phyloP scores from a whole-genome alignment of 2,113 vertebrate genomes.

The Grantiella picta region DNA sequence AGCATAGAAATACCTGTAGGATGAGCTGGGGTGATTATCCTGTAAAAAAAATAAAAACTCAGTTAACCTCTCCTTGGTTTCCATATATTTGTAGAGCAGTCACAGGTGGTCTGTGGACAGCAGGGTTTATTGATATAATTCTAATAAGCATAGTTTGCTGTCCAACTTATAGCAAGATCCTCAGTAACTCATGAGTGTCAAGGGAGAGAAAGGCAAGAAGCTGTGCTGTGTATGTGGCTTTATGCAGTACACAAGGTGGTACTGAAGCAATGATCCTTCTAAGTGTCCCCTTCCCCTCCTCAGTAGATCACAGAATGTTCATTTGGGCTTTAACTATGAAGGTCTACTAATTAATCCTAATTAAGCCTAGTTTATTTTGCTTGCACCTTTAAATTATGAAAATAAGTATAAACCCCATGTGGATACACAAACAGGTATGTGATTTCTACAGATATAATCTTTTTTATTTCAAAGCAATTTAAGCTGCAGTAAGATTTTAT shows the following conservation, averaged over 20 bases:
- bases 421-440: not conserved
- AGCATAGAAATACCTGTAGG: not conserved
- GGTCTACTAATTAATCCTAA: not conserved
- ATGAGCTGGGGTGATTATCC: not conserved
- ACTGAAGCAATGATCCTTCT: not conserved
- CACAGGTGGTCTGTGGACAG: not conserved
- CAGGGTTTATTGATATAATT: not conserved
- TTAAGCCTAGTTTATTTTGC: not conserved
- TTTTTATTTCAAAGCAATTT: not conserved
- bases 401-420: not conserved
- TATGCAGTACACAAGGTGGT: not conserved
- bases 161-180: not conserved
- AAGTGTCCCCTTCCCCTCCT: not conserved
- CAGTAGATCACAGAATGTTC: not conserved
- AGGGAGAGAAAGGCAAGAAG: not conserved
- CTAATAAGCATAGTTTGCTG: not conserved
- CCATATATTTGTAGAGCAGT: rapidly evolving
- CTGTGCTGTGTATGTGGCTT: not conserved
- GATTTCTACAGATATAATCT: not conserved
- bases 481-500: not conserved
- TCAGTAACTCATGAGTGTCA: not conserved
- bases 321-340: not conserved
- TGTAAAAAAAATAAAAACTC: not conserved
- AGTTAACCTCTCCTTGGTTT: not conserved
- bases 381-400: not conserved